Base-by-base conservation (phyloP, 2,113 vertebrate genomes). In the Antennarius striatus region DNA sequence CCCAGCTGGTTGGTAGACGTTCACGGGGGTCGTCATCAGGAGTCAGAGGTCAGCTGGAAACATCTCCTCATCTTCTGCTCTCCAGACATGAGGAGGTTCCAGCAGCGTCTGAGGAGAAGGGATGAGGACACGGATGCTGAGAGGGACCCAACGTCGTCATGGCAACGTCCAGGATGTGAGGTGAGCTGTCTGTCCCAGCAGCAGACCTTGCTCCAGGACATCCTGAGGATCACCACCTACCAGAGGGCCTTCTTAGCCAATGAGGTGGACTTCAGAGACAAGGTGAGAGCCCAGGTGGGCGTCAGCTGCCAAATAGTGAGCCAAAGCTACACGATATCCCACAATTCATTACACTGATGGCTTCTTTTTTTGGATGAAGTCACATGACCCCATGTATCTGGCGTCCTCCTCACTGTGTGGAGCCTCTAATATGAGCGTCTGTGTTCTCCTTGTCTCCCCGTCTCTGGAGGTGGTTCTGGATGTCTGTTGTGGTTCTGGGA, bases 181-280 rank as follows among this genome's bases (percentile, higher is more conserved):
- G 84, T 84, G 63, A 42, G 90, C 65, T 92, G 80, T 71, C 73
- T 94, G 43, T 92, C 88, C 29, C 92, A 93, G 81, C 93, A 94
- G 67, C 93, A 94, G 84, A 94, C 88, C 64, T 89, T 93, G 79
- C 90, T 94, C 29, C 92, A 93, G 76, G 93, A 95, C 87, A 93
- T 89, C 78, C 65, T 90, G 77, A 93, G 93, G 73, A 95, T 81
- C 0, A 86, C 86, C 55, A 94, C 93, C 1, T 95, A 93, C 51
- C 91, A 94, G 63, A 92, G 85, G 81, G 93, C 90, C 70, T 91
- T 94, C 28, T 79, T 95, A 15, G 72, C 91, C 80, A 95, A 94
- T 15, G 91, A 94, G 7, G 22, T n/a, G 3, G 92, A 94, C 88
- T 96, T 96, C 81, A 90, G 63, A 72, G 89, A 94, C 79, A 94